phyloP scores from a whole-genome alignment of 2,113 vertebrate species.

The Glaucidium brasilianum region DNA sequence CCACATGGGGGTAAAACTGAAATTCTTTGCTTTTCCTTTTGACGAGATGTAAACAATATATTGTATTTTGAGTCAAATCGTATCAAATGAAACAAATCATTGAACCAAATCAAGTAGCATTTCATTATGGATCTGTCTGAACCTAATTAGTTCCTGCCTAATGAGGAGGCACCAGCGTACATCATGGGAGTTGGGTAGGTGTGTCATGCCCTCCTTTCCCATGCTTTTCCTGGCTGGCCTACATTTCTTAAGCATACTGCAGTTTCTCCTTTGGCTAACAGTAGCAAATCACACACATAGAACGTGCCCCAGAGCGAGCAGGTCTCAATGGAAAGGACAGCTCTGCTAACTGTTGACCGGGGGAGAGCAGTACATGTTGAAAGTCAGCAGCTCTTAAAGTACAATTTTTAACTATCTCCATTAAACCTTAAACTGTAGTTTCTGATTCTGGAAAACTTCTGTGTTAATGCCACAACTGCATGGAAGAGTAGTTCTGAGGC shows the following conservation, averaged over 20 bases:
- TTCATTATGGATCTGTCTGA: not conserved
- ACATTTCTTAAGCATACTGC: not conserved
- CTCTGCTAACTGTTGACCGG: not conserved
- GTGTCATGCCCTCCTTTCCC: not conserved
- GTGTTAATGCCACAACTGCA: not conserved
- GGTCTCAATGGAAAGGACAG: not conserved
- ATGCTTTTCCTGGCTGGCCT: not conserved
- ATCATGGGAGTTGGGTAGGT: not conserved
- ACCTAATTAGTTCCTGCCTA: not conserved
- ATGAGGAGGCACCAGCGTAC: not conserved
- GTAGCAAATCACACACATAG: not conserved
- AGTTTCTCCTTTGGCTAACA: not conserved
- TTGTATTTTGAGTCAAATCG: not conserved
- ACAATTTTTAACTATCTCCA: not conserved
- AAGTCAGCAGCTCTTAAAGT: not conserved
- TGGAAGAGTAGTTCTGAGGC: not conserved
- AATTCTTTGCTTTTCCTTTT: not conserved
- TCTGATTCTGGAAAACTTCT: not conserved
- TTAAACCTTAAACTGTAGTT: not conserved
- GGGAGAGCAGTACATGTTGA: not conserved
- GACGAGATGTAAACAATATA: not conserved
- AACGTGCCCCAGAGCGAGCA: not conserved
- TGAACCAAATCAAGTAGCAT: not conserved
- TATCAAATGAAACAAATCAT: not conserved
- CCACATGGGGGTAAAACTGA: not conserved